Conservation (phyloP, 2,797 vertebrate genomes). For the Odontamblyopus lacepedii region DNA sequence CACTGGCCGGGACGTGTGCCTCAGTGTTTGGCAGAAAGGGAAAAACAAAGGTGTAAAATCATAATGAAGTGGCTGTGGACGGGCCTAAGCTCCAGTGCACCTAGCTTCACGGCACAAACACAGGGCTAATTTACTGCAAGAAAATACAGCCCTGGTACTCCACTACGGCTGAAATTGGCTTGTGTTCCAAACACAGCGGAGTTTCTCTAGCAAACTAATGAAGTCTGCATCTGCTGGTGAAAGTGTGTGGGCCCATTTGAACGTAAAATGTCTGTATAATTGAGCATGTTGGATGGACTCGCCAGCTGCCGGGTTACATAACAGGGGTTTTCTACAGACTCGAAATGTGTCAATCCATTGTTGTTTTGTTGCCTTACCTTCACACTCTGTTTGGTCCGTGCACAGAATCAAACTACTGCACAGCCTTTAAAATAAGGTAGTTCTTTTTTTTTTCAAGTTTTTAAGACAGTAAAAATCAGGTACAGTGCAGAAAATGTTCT, state of each 20-base stretch:
- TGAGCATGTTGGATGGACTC: constrained; percentile 12
- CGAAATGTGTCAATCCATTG: constrained; percentile 54
- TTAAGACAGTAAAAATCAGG: too few relatives aligned
- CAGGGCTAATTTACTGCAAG: constrained; percentile 53
- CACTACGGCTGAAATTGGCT: constrained; percentile 32
- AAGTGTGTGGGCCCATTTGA: constrained; percentile 31
- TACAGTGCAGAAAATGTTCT: too few relatives aligned
- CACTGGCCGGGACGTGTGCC: background rate
- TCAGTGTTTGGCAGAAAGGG: constrained; percentile 13
- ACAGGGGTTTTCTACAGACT: constrained; percentile 42
- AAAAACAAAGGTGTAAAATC: constrained; percentile 19
- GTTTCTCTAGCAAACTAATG: constrained; percentile 59
- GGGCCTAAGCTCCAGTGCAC: constrained; percentile 30
- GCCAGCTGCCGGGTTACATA: constrained; percentile 58
- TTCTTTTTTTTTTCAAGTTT: too few relatives aligned
- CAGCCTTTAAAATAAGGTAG: too few relatives aligned
- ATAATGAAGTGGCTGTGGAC: constrained; percentile 33
- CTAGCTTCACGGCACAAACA: constrained; percentile 22
- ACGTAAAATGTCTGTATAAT: constrained; percentile 9
- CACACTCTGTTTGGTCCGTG: constrained; percentile 64
- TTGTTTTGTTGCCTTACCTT: constrained; percentile 61
- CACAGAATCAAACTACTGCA: constrained; percentile 23
- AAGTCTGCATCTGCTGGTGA: constrained; percentile 52
- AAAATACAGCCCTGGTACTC: constrained; percentile 46
- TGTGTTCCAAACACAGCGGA: constrained; percentile 60